phyloP scores from a whole-genome alignment of 2,797 vertebrate genomes.

The Moxostoma hubbsi region DNA sequence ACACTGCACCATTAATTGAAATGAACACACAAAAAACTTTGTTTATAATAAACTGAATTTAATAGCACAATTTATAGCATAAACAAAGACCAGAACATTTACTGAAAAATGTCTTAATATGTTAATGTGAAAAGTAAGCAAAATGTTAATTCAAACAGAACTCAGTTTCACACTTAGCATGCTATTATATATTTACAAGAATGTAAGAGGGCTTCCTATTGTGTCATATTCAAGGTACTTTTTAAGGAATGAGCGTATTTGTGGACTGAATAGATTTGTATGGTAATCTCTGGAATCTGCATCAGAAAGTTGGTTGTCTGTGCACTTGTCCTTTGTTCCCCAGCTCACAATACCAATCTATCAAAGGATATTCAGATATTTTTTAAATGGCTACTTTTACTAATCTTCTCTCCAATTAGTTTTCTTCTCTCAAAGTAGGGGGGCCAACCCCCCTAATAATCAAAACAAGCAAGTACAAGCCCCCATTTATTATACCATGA shows the following conservation, averaged over 20 bases:
- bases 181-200: constrained; percentile 30
- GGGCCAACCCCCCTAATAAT: too few species aligned
- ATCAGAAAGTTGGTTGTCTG: rapidly evolving
- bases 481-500: too few species aligned
- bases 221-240: neutral
- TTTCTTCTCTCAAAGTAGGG: neutral
- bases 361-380: constrained; percentile 14
- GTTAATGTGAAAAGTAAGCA: neutral
- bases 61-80: neutral
- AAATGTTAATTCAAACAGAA: neutral
- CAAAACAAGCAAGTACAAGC: too few species aligned
- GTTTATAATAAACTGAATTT: neutral
- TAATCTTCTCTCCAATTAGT: neutral
- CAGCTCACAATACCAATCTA: constrained; percentile 64
- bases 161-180: neutral
- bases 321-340: constrained; percentile 55
- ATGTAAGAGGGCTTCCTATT: constrained; percentile 33
- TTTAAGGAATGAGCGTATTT: constrained; percentile 55
- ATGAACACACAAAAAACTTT: neutral
- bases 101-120: neutral
- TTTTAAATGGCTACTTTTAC: neutral
- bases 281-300: constrained; percentile 58
- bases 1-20: too few species aligned
- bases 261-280: constrained; percentile 56
- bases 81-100: neutral